Conservation (phyloP, 2,113 vertebrate species). For the Rhinichthys klamathensis region DNA sequence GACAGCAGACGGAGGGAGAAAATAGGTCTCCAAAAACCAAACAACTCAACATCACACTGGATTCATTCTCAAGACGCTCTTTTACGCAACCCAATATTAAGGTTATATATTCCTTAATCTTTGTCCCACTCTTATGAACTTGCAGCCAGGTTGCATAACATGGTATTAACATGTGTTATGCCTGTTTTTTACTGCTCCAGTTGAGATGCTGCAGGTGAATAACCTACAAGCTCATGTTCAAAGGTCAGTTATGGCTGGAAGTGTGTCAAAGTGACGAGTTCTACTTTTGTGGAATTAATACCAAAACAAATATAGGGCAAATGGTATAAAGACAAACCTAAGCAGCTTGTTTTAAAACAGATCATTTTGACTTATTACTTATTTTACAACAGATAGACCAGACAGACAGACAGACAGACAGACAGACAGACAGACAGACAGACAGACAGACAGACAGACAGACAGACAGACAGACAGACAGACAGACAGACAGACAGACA, state of each 20-base stretch:
- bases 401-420: neutral
- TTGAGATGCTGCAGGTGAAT: constrained; percentile 62
- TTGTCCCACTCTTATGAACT: neutral
- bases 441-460: neutral
- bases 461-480: neutral
- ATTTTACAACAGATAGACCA: neutral
- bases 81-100: constrained; percentile 27
- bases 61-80: neutral
- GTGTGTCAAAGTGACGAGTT: constrained; percentile 36
- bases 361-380: neutral
- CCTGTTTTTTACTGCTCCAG: constrained; percentile 55
- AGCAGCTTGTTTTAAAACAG: constrained; percentile 11
- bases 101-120: constrained; percentile 27
- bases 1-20: neutral
- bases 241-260: constrained; percentile 39
- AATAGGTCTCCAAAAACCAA: constrained; percentile 18
- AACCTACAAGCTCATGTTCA: constrained; percentile 67
- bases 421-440: neutral
- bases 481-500: no score
- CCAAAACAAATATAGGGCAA: constrained; percentile 3
- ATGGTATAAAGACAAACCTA: neutral
- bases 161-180: constrained; percentile 15
- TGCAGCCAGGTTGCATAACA: constrained; percentile 24
- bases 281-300: neutral
- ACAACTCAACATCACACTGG: constrained; percentile 10